These are phyloP conservation scores for Caenorhabditis doughertyi DNA, from an alignment of 2,888 invertebrate species.

Conservation along the genomic window DNA sequence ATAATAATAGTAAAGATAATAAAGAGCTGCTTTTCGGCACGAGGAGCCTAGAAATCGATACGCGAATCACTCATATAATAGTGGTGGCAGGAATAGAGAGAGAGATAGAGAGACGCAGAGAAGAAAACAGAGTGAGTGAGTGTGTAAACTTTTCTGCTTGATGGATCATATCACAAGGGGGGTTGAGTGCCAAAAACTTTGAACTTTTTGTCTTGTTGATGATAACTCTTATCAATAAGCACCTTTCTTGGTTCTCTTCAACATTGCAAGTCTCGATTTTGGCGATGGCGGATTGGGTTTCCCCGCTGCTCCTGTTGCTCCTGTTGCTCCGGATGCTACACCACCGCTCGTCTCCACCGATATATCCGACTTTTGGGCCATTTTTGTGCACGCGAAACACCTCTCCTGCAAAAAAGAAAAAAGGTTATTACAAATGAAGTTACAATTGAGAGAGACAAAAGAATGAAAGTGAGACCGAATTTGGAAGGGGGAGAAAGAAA, in stretches of 20 bases:
- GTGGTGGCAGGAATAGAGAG: neutral
- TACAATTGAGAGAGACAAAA: constrained; percentile 1
- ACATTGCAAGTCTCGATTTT: constrained; percentile 72
- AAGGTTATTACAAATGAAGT: neutral
- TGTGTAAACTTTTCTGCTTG: constrained; percentile 31
- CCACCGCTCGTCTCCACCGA: constrained; percentile 60
- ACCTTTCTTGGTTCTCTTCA: constrained; percentile 76
- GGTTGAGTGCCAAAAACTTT: neutral
- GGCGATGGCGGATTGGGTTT: constrained; percentile 73
- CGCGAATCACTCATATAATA: neutral
- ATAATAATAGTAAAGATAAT: neutral
- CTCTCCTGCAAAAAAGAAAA: neutral
- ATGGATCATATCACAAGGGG: constrained; percentile 26
- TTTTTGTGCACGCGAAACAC: constrained; percentile 15
- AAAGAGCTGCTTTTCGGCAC: neutral
- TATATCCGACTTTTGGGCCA: constrained; percentile 65
- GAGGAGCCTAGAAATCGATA: constrained; percentile 34
- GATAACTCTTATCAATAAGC: neutral
- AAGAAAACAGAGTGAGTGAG: too few species aligned
- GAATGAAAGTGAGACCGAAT: constrained; percentile 52
- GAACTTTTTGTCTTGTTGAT: neutral
- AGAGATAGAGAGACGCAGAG: constrained; percentile 16
- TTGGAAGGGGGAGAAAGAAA: neutral
- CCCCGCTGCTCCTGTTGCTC: neutral
- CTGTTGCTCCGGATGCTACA: neutral